Evolutionary conservation across 2,888 invertebrate species (phyloP).

Genomic region (Drosophila niveifrons): DNA sequence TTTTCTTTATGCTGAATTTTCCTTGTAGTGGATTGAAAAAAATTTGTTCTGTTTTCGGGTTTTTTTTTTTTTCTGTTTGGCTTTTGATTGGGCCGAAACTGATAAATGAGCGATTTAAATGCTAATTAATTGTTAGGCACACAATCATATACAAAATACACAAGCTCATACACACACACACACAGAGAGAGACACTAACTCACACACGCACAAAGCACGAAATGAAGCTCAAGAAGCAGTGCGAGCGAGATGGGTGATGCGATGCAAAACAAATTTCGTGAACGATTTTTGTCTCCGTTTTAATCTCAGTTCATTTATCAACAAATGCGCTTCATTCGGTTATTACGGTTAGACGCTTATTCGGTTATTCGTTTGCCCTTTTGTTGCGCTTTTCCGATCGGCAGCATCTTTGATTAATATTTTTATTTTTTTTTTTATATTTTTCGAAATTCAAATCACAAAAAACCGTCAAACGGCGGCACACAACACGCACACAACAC

Average conservation of each 20-base stretch:
- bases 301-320: conserved; percentile 57
- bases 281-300: conserved; percentile 43
- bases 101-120: conserved; percentile 69
- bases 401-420: conserved; percentile 62
- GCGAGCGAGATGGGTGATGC: not conserved
- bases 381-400: conserved; percentile 53
- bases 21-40: not conserved
- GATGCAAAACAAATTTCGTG: conserved; percentile 27
- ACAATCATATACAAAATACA: conserved; percentile 33
- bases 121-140: conserved; percentile 71
- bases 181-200: not conserved
- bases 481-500: conserved; percentile 31
- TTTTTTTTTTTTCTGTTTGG: conserved; percentile 34
- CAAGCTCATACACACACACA: conserved; percentile 12
- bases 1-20: not conserved
- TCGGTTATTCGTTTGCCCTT: conserved; percentile 13
- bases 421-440: conserved; percentile 10
- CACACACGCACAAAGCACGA: conserved; percentile 9
- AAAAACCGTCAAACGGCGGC: conserved; percentile 37
- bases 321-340: conserved; percentile 29
- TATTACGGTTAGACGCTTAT: conserved; percentile 6
- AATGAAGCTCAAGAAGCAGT: conserved; percentile 1
- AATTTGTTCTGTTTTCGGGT: conserved; percentile 11
- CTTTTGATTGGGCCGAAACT: conserved; percentile 52
- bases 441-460: conserved; percentile 54